Evolutionary conservation across 2,888 invertebrate species (phyloP), one percentile per base, ranked within the genome.

Genomic region (Rhynchonema sp.): DNA sequence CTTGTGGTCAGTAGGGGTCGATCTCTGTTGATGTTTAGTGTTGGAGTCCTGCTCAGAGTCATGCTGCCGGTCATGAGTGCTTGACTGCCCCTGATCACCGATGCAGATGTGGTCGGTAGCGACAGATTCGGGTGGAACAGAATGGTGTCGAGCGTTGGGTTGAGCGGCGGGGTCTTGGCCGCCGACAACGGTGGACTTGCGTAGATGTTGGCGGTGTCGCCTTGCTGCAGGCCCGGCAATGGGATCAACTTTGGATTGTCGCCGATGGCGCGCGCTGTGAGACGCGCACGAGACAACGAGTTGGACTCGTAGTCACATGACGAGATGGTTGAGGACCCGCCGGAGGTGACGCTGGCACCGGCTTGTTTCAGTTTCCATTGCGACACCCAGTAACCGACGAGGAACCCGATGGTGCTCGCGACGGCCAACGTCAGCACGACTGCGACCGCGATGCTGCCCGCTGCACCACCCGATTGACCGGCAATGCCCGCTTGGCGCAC

Each of bases 331-430:
- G 57, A n/a, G 27, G 25, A 25, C 29, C n/a, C 29, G 13, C 60
- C 60, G 38, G 9, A 13, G 38, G 38, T 17, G 9, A 17, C 17
- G 38, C 38, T 38, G 9, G 6, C 9, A n/a, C n/a, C n/a, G 23
- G 46, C 23, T 30, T 49, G 26, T 25, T 28, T 25, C 52, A n/a
- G 17, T 22, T 27, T 25, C 52, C 56, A 58, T 13, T 22, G 53
- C 17, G 62, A 49, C 26, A 62, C 23, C 2, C 62, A 57, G 38
- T 62, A 62, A 9, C 62, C 62, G 55, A 57, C 20, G 1, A 57
- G 22, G 53, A 62, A 61, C 3, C 62, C 60, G 26, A 61, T 2
- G 1, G 29, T 26, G 2, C 58, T 26, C n/a, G 60, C 60, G 9
- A 57, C 6, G 17, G 58, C 55, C 46, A 62, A 17, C 25, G 62